Base-by-base conservation (phyloP, 2,113 vertebrate species). In the Pipa parva region DNA sequence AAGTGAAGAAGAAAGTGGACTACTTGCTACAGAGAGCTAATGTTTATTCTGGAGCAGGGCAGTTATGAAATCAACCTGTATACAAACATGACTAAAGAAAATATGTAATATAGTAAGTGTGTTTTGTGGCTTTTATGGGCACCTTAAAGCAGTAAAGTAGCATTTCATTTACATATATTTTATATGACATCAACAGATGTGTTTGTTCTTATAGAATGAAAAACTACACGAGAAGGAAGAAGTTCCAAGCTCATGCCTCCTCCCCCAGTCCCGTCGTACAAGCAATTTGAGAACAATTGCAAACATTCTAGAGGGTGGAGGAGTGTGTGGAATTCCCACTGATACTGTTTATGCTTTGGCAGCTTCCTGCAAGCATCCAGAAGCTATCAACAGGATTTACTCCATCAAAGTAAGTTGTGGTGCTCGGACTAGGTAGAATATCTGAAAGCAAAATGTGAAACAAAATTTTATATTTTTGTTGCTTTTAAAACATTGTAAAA, bases 281-380 rank as follows among this genome's bases (percentile, higher is more conserved):
- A 92, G 91, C 1, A 76, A 91, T 9, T 72, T 95, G 42, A 71
- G 87, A 63, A 79, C 77, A 68, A 92, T 95, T 0, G 84, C 89
- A 2, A 78, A 76, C 6, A 52, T 90, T 71, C 75, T 95, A 66
- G 88, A 89, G 29, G 67, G 73, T 0, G 85, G 87, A 4, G 84
- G 84, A 0, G 92, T 95, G 1, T 95, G 93, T 3, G 92, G 91
- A 21, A 86, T 94, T 31, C 93, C 92, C 0, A 95, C 92, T 0
- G 93, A 95, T 75, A 95, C 93, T 0, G 93, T 95, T 5, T 95
- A 95, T 0, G 92, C 92, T 17, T 60, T 95, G 73, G 92, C 92
- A 12, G 93, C 90, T 46, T 95, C 92, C 69, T 95, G 93, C 85
- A 92, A 85, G 48, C 91, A 93, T 71, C 91, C 93, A 1, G 62